These are phyloP conservation scores for Cosmia pyralina DNA, from an alignment of 2,888 invertebrate genomes.

Conservation along the genomic window DNA sequence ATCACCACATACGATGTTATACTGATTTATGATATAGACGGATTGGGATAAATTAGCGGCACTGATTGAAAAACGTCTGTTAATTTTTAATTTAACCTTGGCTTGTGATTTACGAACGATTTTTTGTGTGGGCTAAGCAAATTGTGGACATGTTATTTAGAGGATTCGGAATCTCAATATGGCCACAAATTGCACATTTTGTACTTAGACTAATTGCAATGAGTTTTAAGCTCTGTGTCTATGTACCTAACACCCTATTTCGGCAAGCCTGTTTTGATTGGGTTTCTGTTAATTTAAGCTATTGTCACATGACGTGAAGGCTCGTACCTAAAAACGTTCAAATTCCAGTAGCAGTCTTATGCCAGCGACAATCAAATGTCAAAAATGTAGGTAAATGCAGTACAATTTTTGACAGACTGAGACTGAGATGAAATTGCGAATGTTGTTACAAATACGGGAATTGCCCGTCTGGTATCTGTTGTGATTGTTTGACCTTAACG, in stretches of 20 bases:
- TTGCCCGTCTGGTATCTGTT: no score
- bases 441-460: no score
- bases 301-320: neutral
- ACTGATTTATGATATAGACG: constrained; percentile 39
- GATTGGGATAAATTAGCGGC: constrained; percentile 26
- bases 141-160: neutral
- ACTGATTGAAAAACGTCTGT: constrained; percentile 16
- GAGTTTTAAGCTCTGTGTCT: neutral
- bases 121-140: neutral
- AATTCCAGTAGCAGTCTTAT: no score
- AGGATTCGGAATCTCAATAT: neutral
- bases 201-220: neutral
- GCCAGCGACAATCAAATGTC: no score
- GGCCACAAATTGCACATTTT: no score
- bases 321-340: no score
- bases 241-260: neutral
- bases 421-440: no score
- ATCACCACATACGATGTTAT: constrained; percentile 27
- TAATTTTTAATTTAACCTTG: constrained; percentile 6
- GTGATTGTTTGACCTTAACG: no score
- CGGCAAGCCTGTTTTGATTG: neutral
- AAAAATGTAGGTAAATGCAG: no score
- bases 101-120: neutral
- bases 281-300: neutral
- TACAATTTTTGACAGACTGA: no score